Conservation (phyloP, 2,797 vertebrate species). For the Cuniculus paca region DNA sequence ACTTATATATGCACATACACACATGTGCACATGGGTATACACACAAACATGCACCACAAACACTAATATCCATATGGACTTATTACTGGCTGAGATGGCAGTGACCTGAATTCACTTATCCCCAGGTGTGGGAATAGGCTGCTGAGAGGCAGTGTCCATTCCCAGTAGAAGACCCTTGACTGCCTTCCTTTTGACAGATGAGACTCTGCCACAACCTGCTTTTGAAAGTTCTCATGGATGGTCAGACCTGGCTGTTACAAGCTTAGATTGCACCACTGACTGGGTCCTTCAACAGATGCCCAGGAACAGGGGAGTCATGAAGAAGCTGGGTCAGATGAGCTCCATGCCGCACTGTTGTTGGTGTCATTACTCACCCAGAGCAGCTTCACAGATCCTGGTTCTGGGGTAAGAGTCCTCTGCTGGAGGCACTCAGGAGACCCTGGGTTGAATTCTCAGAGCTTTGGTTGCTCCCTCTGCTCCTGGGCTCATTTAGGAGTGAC, state of each 20-base stretch:
- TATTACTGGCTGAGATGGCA: neutral
- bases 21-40: neutral
- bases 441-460: neutral
- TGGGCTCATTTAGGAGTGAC: neutral
- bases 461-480: neutral
- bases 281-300: neutral
- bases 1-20: neutral
- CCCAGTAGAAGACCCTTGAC: neutral
- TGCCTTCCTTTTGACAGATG: neutral
- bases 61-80: neutral
- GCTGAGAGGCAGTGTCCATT: neutral
- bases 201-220: neutral
- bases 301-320: neutral
- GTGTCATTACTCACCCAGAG: neutral
- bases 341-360: neutral
- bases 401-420: accelerated
- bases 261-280: neutral
- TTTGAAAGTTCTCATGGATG: neutral
- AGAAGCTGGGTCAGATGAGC: neutral
- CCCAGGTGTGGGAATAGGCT: neutral
- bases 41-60: neutral
- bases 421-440: neutral
- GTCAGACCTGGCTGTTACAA: neutral
- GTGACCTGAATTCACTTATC: neutral
- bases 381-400: neutral